Evolutionary conservation across 2,888 invertebrate genomes (phyloP).

Genomic region (Amblyteles armatorius): DNA sequence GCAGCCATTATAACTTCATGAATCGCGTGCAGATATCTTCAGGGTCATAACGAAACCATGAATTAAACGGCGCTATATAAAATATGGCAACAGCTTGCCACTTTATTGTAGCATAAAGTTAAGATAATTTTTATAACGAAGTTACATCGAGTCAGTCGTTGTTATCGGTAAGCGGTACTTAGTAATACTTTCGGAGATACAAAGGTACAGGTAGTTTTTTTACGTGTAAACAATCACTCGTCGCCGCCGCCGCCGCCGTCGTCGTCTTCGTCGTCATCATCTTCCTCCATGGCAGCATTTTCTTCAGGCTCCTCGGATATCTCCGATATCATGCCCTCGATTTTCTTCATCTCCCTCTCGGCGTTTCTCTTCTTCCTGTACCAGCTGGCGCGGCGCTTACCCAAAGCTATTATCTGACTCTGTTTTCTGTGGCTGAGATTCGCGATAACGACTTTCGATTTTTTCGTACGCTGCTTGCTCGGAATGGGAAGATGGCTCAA

Average conservation of each 20-base stretch:
- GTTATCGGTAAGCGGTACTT: not conserved
- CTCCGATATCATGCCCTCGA: slow-evolving; percentile 51
- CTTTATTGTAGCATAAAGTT: slow-evolving; percentile 4
- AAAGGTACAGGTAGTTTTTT: not conserved
- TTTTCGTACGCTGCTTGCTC: not conserved
- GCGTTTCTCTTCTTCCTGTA: slow-evolving; percentile 42
- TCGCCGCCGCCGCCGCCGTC: slow-evolving; percentile 45
- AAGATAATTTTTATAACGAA: not conserved
- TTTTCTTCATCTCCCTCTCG: slow-evolving; percentile 48
- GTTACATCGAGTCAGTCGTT: slow-evolving; percentile 12
- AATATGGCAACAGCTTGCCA: slow-evolving; percentile 14
- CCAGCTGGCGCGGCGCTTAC: slow-evolving; percentile 39
- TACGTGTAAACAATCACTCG: not conserved
- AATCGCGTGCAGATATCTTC: too few relatives aligned
- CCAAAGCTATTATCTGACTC: slow-evolving; percentile 51
- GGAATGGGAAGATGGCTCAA: not conserved
- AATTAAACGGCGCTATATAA: not conserved
- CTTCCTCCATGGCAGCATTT: not conserved
- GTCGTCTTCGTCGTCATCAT: slow-evolving; percentile 45
- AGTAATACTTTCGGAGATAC: not conserved
- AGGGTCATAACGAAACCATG: too few relatives aligned
- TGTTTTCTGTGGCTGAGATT: slow-evolving; percentile 60
- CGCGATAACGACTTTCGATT: not conserved
- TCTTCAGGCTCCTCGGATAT: slow-evolving; percentile 47
- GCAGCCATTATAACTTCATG: too few relatives aligned